Conservation (phyloP, 1,140 invertebrate species). For the Melitaea cinxia region DNA sequence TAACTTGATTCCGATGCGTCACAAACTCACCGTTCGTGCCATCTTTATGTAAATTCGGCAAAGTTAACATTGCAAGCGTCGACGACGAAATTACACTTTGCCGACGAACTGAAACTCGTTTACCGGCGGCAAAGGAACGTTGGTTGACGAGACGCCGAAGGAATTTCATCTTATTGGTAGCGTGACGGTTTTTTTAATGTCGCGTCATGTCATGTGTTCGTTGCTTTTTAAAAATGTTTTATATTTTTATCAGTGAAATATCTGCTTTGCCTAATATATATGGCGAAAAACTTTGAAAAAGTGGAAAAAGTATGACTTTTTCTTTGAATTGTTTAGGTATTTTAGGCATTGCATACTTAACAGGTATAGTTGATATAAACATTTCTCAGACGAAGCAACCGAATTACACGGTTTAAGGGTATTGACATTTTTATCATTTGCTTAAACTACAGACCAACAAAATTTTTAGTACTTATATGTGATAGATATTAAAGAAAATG, state of each 20-base stretch:
- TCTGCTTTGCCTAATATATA: too few species aligned
- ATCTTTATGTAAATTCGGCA: constrained; percentile 78
- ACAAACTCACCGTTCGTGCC: constrained; percentile 60
- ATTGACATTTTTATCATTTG: too few species aligned
- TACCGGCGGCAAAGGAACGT: constrained; percentile 41
- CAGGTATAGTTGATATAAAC: too few species aligned
- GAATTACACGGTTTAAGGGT: too few species aligned
- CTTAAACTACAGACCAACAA: too few species aligned
- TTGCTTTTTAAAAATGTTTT: constrained; percentile 47
- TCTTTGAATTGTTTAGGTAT: too few species aligned
- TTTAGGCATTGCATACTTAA: too few species aligned
- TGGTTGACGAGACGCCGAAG: constrained; percentile 46
- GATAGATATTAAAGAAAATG: too few species aligned
- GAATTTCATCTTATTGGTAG: constrained; percentile 62
- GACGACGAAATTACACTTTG: constrained; percentile 40
- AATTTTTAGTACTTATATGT: too few species aligned
- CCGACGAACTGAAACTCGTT: constrained; percentile 32
- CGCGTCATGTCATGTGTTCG: constrained; percentile 48
- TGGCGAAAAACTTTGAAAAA: too few species aligned
- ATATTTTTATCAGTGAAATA: constrained; percentile 6
- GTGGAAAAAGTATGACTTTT: too few species aligned
- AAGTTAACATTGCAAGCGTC: constrained; percentile 52
- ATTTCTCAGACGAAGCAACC: too few species aligned
- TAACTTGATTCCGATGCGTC: constrained; percentile 76
- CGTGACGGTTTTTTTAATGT: constrained; percentile 70